Evolutionary conservation across 2,113 vertebrate genomes (phyloP), one percentile per base, ranked within the genome.

Genomic region (Chionis minor): DNA sequence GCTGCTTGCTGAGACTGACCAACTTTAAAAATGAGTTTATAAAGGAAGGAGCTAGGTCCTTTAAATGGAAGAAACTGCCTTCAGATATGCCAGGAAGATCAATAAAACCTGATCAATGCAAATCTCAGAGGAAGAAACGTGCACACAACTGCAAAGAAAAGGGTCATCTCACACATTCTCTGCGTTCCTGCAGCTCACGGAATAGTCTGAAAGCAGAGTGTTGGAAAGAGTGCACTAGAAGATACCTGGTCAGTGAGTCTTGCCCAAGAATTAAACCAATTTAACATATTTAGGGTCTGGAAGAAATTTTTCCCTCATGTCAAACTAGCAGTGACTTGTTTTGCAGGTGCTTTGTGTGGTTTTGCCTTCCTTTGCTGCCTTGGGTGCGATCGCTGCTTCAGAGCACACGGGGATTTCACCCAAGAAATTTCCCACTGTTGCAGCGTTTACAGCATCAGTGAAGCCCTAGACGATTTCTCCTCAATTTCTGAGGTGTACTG

Each of bases 1-100:
- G 81, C 72, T 80, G 72, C 85, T 93, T 66, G 71, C 91, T 83
- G 77, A 71, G 91, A 74, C 47, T 73, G 83, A 52, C 74, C 88
- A 32, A 90, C 40, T 56, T 81, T 79, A 90, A 92, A 93, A 93
- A 88, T 33, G 40, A 56, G 66, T 91, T 93, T 88, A 61, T 70
- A 56, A 83, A 82, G 47, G 73, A 78, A 66, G 20, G 56, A 83
- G 47, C 45, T 38, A 14, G 20, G 66, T 38, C 52, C 42, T 38
- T 56, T 42, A 62, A 51, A 54, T 1, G 15, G 81, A 74, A 56
- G 88, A 67, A 93, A 83, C 56, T 56, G 88, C 85, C 47, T 92
- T 91, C 67, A 89, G 81, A 79, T 75, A 55, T 32, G 56, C 88
- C 77, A 72, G 72, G 20, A 38, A 63, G 81, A 93, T 91, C 91